A percentile compares a stretch with the other conserved stretches of the same genome.
Conservation (phyloP, 2,113 vertebrate genomes). For the Gymnarchus niloticus region DNA sequence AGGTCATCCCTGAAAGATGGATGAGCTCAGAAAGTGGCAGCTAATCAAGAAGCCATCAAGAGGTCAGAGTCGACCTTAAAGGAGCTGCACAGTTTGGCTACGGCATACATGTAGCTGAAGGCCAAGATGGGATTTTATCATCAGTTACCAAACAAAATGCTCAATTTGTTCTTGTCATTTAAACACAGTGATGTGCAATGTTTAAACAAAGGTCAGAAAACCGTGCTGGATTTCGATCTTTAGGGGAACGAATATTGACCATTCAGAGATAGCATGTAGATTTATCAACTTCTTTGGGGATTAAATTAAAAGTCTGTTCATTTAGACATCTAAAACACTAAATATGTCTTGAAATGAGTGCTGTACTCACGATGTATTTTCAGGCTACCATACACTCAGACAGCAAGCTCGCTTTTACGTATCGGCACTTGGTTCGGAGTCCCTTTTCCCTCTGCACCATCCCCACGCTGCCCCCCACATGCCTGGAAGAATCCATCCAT, state of each 20-base stretch:
- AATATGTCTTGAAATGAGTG: background rate
- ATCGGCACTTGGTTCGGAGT: background rate
- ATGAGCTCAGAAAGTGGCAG: background rate
- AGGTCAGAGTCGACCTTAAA: background rate
- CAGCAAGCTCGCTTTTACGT: background rate
- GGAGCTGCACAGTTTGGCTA: background rate
- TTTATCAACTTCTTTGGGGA: background rate
- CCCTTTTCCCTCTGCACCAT: background rate
- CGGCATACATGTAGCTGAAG: background rate
- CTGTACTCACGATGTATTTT: background rate
- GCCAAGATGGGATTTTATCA: background rate
- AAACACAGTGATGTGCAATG: background rate
- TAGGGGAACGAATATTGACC: background rate
- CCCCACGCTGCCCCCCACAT: background rate
- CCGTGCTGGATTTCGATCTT: background rate
- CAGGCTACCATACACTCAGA: background rate
- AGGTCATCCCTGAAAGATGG: background rate
- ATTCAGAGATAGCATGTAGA: background rate
- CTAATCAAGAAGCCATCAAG: background rate
- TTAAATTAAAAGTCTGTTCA: background rate
- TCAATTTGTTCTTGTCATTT: background rate
- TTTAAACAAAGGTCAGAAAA: background rate
- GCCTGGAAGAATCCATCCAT: slow-evolving; percentile 27
- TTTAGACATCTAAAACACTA: background rate
- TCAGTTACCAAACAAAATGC: background rate